phyloP scores from a whole-genome alignment of 1,140 invertebrate species.

The Scaptomyza montana region DNA sequence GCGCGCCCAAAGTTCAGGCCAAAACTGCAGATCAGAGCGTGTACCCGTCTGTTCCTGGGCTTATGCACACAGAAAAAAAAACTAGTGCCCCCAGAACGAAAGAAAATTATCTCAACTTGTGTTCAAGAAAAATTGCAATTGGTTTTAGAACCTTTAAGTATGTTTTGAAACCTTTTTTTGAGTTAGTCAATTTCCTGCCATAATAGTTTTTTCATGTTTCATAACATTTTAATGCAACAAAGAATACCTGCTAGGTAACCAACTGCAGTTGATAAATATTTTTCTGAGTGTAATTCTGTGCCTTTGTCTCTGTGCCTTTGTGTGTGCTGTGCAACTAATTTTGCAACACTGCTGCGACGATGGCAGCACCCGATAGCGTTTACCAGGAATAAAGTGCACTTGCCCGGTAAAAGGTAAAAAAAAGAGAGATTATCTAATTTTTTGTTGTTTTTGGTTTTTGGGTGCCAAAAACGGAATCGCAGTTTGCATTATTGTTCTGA shows the following conservation, averaged over 20 bases:
- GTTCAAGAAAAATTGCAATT: neutral
- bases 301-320: neutral
- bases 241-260: too few relatives aligned
- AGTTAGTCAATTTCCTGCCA: too few relatives aligned
- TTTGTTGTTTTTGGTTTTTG: slow-evolving; percentile 33
- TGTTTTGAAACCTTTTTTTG: neutral
- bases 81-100: too few relatives aligned
- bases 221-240: too few relatives aligned
- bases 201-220: too few relatives aligned
- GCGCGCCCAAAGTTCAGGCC: slow-evolving; percentile 59
- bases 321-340: slow-evolving; percentile 55
- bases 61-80: neutral
- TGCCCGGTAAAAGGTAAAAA: slow-evolving; percentile 15
- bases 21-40: slow-evolving; percentile 6
- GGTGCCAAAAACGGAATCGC: slow-evolving; percentile 13
- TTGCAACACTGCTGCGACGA: slow-evolving; percentile 60
- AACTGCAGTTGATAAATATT: neutral
- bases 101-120: neutral
- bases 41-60: neutral
- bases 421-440: slow-evolving; percentile 63
- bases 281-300: neutral
- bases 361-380: slow-evolving; percentile 59
- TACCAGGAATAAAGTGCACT: slow-evolving; percentile 20
- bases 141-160: neutral
- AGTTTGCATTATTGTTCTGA: slow-evolving; percentile 66